Conservation (phyloP, 2,888 invertebrate genomes). For the Liodrosophila aerea region DNA sequence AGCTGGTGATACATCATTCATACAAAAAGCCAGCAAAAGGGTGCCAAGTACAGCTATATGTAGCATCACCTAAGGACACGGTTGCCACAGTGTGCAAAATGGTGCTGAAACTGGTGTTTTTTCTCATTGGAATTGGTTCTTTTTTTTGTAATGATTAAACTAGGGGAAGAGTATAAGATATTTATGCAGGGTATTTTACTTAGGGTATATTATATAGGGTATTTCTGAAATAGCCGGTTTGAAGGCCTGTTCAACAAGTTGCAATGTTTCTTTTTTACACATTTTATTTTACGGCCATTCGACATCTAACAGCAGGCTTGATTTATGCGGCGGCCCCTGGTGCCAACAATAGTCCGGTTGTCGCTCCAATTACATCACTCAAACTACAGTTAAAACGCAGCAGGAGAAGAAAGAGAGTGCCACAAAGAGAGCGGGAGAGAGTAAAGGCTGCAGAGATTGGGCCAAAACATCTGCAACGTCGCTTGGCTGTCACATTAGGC, state of each 20-base stretch:
- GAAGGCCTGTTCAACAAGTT: conserved; percentile 53
- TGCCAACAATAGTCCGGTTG: conserved; percentile 42
- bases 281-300: conserved; percentile 1
- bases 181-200: no score
- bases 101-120: no score
- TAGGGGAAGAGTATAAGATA: no score
- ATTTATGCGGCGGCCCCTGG: conserved; percentile 50
- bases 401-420: conserved; percentile 3
- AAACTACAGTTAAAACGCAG: conserved; percentile 55
- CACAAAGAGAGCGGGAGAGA: no score
- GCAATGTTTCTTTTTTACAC: no score
- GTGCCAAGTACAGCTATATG: conserved; percentile 46
- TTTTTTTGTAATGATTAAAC: no score
- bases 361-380: conserved; percentile 73
- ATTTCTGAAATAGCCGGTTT: conserved; percentile 38
- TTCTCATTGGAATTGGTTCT: no score
- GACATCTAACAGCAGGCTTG: conserved; percentile 60
- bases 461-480: conserved; percentile 53
- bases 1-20: conserved; percentile 42
- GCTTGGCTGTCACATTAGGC: conserved; percentile 75
- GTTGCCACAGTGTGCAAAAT: no score
- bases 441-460: no score
- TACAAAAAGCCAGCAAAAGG: conserved; percentile 39
- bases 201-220: no score
- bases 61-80: conserved; percentile 59